Evolutionary conservation across 2,113 vertebrate species (phyloP).

Genomic region (Mungos mungo): DNA sequence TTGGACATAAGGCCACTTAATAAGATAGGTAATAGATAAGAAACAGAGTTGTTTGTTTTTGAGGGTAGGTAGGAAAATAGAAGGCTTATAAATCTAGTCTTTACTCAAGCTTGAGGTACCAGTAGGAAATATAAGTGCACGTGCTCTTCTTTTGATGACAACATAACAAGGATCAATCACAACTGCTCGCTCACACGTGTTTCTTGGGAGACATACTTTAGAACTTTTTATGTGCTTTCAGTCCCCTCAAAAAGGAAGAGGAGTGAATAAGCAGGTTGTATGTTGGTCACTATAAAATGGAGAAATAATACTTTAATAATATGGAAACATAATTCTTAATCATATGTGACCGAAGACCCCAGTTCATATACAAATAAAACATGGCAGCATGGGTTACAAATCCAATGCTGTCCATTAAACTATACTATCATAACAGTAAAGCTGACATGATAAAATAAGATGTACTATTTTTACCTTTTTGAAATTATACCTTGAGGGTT

Average conservation of each 20-base stretch:
- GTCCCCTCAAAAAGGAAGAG: neutral
- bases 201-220: neutral
- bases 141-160: neutral
- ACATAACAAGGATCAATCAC: neutral
- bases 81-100: neutral
- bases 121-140: neutral
- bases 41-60: neutral
- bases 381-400: neutral
- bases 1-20: neutral
- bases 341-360: neutral
- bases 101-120: neutral
- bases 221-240: neutral
- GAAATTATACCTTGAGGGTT: neutral
- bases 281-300: neutral
- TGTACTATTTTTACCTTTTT: conserved; percentile 16
- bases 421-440: neutral
- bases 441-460: conserved; percentile 16
- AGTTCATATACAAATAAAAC: conserved; percentile 33
- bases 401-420: neutral
- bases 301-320: neutral
- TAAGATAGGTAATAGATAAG: neutral
- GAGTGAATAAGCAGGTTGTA: neutral
- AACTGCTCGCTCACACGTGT: neutral
- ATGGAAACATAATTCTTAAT: neutral
- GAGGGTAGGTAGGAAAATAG: neutral